phyloP scores from a whole-genome alignment of 2,113 vertebrate genomes.

The Oceanites oceanicus region DNA sequence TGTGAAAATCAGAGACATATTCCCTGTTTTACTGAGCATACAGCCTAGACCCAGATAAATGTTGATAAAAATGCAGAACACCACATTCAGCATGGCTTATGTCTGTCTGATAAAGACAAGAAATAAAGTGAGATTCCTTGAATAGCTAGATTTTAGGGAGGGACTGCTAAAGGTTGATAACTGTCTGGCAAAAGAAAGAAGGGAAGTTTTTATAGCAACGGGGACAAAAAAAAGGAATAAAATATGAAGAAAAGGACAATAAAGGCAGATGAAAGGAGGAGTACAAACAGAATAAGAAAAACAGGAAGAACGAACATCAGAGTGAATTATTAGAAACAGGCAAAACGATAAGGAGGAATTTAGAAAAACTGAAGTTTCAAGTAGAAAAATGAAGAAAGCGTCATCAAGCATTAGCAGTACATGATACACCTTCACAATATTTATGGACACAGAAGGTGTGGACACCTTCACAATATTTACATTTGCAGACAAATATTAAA shows the following conservation, averaged over 20 bases:
- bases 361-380: background rate
- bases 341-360: background rate
- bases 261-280: slow-evolving; percentile 8
- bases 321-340: slow-evolving; percentile 15
- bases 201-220: background rate
- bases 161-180: background rate
- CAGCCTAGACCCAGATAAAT: background rate
- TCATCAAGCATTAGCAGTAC: accelerated
- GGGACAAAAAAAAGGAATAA: background rate
- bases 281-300: background rate
- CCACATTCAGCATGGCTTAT: background rate
- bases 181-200: background rate
- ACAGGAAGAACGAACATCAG: background rate
- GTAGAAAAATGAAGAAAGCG: background rate
- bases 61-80: background rate
- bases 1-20: background rate
- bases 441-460: background rate
- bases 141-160: slow-evolving; percentile 32
- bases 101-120: slow-evolving; percentile 22
- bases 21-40: background rate
- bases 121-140: slow-evolving; percentile 22
- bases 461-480: background rate
- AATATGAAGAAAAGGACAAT: background rate
- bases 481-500: background rate
- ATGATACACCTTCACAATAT: accelerated